phyloP scores from a whole-genome alignment of 1,140 invertebrate species.

The Diabrotica virgifera region DNA sequence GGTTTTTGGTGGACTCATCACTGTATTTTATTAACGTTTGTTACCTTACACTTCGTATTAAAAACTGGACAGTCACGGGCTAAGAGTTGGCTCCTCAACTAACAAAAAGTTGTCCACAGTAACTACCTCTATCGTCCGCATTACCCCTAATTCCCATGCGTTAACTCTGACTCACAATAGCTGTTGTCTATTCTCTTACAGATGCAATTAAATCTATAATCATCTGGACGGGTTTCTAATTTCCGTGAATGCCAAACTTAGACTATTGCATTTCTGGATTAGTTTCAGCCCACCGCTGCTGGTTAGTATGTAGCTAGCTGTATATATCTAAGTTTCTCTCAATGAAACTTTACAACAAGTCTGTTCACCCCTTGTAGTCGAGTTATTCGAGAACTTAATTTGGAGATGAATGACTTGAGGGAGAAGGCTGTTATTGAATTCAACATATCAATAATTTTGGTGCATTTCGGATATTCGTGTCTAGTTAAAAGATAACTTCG shows the following conservation, averaged over 20 bases:
- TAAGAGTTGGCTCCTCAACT: too few relatives aligned
- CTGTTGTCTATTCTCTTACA: slow-evolving; percentile 30
- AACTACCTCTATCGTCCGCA: slow-evolving; percentile 26
- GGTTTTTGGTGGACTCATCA: too few relatives aligned
- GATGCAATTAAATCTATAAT: slow-evolving; percentile 37
- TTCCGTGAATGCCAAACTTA: slow-evolving; percentile 21
- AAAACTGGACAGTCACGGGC: too few relatives aligned
- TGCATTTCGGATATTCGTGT: not conserved
- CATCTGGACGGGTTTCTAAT: slow-evolving; percentile 25
- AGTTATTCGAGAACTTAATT: not conserved
- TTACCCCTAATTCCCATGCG: slow-evolving; percentile 36
- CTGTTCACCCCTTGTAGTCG: not conserved
- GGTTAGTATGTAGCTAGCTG: not conserved
- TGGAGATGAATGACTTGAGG: not conserved
- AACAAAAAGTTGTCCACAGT: too few relatives aligned
- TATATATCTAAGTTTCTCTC: slow-evolving; percentile 3
- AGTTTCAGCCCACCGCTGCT: slow-evolving; percentile 9
- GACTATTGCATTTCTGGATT: slow-evolving; percentile 20
- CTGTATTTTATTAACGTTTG: too few relatives aligned
- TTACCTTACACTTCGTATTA: too few relatives aligned
- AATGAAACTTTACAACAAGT: not conserved
- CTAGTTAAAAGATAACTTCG: not conserved
- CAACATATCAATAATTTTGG: not conserved
- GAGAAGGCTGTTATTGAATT: slow-evolving; percentile 1
- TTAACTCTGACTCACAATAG: slow-evolving; percentile 36